phyloP scores from a whole-genome alignment of 1,140 invertebrate genomes.

The Drosophila grimshawi region DNA sequence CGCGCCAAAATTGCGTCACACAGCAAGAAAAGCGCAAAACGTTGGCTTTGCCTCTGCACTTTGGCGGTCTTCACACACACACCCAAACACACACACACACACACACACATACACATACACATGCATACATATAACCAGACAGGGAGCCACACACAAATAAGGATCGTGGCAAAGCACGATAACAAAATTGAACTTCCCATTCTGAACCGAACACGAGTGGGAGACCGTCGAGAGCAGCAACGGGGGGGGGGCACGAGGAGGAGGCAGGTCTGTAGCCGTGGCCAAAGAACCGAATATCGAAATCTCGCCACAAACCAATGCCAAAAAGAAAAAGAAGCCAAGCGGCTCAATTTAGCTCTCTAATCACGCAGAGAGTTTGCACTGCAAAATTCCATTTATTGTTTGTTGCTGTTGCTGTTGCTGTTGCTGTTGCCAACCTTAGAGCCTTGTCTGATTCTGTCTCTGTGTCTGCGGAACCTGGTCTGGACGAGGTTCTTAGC shows the following conservation, averaged over 20 bases:
- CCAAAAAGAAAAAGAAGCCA: slow-evolving; percentile 36
- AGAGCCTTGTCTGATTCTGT: slow-evolving; percentile 6
- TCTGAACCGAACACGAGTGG: slow-evolving; percentile 46
- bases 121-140: slow-evolving; percentile 16
- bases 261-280: slow-evolving; percentile 36
- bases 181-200: slow-evolving; percentile 70
- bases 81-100: slow-evolving; percentile 14
- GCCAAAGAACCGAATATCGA: slow-evolving; percentile 43
- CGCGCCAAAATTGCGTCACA: slow-evolving; percentile 80
- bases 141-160: slow-evolving; percentile 29
- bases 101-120: slow-evolving; percentile 18
- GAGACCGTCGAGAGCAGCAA: slow-evolving; percentile 27
- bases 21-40: slow-evolving; percentile 35
- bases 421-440: slow-evolving; percentile 17
- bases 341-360: slow-evolving; percentile 77
- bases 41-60: slow-evolving; percentile 40
- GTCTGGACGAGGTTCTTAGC: slow-evolving; percentile 45
- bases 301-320: slow-evolving; percentile 48
- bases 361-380: slow-evolving; percentile 77
- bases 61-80: slow-evolving; percentile 57
- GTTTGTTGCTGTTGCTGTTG: too few relatives aligned
- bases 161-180: slow-evolving; percentile 72
- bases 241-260: slow-evolving; percentile 18
- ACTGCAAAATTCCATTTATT: slow-evolving; percentile 65
- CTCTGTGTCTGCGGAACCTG: background rate